A percentile compares a stretch with the other conserved stretches of the same genome.
phyloP scores from a whole-genome alignment of 2,113 vertebrate genomes.

The Cheilinus undulatus region DNA sequence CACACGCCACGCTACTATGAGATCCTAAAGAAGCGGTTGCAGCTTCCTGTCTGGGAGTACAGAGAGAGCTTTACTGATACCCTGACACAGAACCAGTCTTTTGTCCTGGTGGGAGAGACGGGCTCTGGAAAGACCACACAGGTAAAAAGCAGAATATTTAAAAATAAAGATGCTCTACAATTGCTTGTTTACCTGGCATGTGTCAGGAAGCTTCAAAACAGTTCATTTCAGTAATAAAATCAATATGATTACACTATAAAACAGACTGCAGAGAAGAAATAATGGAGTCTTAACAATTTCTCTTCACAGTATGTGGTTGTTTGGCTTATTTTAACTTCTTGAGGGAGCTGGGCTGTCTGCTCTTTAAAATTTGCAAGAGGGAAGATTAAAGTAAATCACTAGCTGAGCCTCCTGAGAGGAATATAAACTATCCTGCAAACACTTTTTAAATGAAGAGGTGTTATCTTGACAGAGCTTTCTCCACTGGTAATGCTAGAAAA shows the following conservation, averaged over 20 bases:
- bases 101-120: slow-evolving; percentile 96
- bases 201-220: too few species aligned
- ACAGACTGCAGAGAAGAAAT: background rate
- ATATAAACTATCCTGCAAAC: slow-evolving; percentile 43
- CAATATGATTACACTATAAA: background rate
- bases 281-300: slow-evolving; percentile 25
- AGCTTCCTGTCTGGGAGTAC: slow-evolving; percentile 97
- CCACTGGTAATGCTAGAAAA: background rate
- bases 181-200: too few species aligned
- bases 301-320: slow-evolving; percentile 20
- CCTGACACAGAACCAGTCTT: slow-evolving; percentile 91
- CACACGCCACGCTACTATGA: slow-evolving; percentile 96
- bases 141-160: slow-evolving; percentile 77
- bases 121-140: slow-evolving; percentile 98
- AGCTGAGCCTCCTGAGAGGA: slow-evolving; percentile 47
- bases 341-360: slow-evolving; percentile 25
- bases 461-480: slow-evolving; percentile 29
- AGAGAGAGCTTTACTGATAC: slow-evolving; percentile 94
- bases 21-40: slow-evolving; percentile 94
- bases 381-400: slow-evolving; percentile 59
- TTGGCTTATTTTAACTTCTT: slow-evolving; percentile 30
- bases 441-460: slow-evolving; percentile 30
- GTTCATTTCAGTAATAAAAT: too few species aligned
- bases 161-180: background rate
- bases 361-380: slow-evolving; percentile 25